Base-by-base conservation (phyloP, 2,888 invertebrate species). In the Pandemis corylana region DNA sequence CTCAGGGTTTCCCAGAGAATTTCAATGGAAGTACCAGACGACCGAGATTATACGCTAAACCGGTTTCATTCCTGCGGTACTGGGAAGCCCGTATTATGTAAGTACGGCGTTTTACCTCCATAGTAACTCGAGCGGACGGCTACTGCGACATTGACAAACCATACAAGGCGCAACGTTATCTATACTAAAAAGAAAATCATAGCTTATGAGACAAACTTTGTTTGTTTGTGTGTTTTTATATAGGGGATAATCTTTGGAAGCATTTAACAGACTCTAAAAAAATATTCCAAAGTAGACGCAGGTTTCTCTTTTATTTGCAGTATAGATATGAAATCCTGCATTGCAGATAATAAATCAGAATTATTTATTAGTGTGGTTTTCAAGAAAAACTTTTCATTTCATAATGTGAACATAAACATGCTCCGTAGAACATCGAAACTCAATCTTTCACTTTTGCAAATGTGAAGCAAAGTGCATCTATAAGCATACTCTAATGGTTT, bases 401-500 rank as follows among this genome's bases (percentile, higher is more conserved):
- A 36, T 36, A 12, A 15, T 53, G 6, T n/a, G 15, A 53, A 53
- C n/a, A 53, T 53, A 53, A n/a, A n/a, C n/a, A 53, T n/a, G 12
- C 1, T 44, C 4, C 49, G 12, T 9, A 10, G 15, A 12, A 53
- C 44, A 6, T 63, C 15, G n/a, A 44, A 1, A 20, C 10, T 53
- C 51, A 9, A 7, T 49, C 28, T 28, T 13, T 36, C 13, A 15
- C 67, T n/a, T 67, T 53, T 67, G 41, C 15, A 41, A 53, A n/a
- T 20, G 10, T 68, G 42, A 36, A 56, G 62, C 70, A 78, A 77
- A 80, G 77, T 81, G 76, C 80, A 82, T 82, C 76, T 78, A 77
- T 81, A 80, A 80, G 78, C 77, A 73, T 71, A 62, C 64, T 76
- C 77, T 84, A 81, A 82, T 80, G 79, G 80, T 78, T 81, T 77